These are phyloP conservation scores for Pelusios castaneus DNA, from an alignment of 2,113 vertebrate genomes.

Conservation along the genomic window DNA sequence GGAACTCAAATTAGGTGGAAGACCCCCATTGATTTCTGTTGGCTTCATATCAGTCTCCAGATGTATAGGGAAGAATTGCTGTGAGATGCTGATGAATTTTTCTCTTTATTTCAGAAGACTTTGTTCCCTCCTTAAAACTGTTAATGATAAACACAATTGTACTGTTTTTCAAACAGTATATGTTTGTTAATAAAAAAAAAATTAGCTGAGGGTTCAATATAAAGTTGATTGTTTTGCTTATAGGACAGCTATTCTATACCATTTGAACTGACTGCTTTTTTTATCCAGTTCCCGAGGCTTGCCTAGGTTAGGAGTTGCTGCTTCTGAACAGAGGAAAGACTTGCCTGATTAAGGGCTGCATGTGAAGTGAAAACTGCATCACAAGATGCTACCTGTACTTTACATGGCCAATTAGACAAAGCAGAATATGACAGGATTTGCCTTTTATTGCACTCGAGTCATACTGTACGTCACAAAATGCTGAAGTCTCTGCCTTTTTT, in stretches of 20 bases:
- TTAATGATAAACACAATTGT: not conserved
- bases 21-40: not conserved
- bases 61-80: not conserved
- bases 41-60: not conserved
- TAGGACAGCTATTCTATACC: not conserved
- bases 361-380: not conserved
- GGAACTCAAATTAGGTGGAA: not conserved
- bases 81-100: not conserved
- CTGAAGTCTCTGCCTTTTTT: not conserved
- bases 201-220: not conserved
- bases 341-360: not conserved
- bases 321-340: not conserved
- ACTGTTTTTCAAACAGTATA: not conserved
- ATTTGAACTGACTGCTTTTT: not conserved
- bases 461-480: fast-evolving
- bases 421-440: not conserved
- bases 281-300: not conserved
- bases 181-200: not conserved
- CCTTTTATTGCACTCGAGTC: not conserved
- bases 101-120: not conserved
- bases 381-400: fast-evolving
- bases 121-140: not conserved
- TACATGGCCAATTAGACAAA: fast-evolving
- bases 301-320: not conserved
- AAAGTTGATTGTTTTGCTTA: not conserved